Evolutionary conservation across 2,797 vertebrate genomes (phyloP).

Genomic region (Falco novaeseelandiae): DNA sequence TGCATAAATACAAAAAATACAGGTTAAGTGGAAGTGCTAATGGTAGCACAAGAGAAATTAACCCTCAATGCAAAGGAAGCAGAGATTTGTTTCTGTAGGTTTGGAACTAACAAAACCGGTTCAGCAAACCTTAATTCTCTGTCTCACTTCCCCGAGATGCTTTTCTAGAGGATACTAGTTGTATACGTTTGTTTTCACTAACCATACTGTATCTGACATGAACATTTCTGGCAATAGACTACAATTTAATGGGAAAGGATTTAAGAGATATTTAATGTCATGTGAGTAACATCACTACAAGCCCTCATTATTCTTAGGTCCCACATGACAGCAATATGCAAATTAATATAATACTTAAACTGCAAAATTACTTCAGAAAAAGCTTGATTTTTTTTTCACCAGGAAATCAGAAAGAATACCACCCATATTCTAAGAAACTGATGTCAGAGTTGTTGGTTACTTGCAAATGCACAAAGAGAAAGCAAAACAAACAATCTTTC

Average conservation of each 20-base stretch:
- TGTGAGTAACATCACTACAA: background rate
- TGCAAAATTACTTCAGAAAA: background rate
- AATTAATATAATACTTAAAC: background rate
- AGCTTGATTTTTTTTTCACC: rapidly evolving
- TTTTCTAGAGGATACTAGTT: background rate
- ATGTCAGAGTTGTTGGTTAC: background rate
- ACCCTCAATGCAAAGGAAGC: background rate
- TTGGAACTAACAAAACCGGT: background rate
- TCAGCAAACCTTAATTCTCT: background rate
- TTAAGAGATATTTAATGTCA: background rate
- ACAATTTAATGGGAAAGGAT: background rate
- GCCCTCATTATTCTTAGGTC: background rate
- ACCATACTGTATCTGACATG: background rate
- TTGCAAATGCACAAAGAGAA: background rate
- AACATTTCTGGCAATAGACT: background rate
- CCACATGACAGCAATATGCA: background rate
- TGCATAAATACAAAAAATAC: background rate
- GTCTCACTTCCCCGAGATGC: background rate
- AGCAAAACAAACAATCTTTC: background rate
- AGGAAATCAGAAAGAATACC: background rate
- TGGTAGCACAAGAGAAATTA: background rate
- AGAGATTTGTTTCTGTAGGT: background rate
- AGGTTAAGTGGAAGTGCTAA: background rate
- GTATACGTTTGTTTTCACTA: background rate
- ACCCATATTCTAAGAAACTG: background rate